Evolutionary conservation across 30 jellyfish, hydroid and myxozoan species (phyloP).

Genomic region (Hydractinia echinata): DNA sequence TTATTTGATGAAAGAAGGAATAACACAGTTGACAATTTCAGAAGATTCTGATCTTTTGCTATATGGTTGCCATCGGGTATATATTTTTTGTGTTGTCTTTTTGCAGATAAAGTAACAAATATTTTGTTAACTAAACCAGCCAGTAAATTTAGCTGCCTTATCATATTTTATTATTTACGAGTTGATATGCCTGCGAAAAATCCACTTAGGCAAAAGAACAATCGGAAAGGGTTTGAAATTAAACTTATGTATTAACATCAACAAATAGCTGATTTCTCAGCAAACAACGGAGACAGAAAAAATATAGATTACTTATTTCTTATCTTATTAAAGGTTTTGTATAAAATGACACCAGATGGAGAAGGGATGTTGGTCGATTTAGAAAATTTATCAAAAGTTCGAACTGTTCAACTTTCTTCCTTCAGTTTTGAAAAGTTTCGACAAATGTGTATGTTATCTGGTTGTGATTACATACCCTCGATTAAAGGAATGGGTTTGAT

Average conservation of each 20-base stretch:
- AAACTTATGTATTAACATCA: too few relatives aligned
- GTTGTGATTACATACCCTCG: conserved; percentile 98
- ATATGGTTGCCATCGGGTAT: conserved; percentile 91
- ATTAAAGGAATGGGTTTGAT: conserved; percentile 90
- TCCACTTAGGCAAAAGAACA: too few relatives aligned
- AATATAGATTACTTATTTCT: neutral
- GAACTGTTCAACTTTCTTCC: conserved; percentile 61
- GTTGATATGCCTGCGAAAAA: too few relatives aligned
- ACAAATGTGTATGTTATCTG: conserved; percentile 93
- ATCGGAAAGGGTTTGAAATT: too few relatives aligned
- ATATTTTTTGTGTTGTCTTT: neutral
- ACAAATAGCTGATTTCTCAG: too few relatives aligned
- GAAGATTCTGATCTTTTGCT: conserved; percentile 97
- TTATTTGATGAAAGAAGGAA: conserved; percentile 75
- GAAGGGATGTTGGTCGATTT: conserved; percentile 86
- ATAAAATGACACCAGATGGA: conserved; percentile 87
- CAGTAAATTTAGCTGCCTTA: too few relatives aligned
- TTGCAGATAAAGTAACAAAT: neutral
- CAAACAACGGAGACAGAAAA: too few relatives aligned
- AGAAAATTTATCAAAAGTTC: conserved; percentile 68
- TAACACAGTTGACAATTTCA: conserved; percentile 70
- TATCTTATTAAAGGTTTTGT: conserved; percentile 56
- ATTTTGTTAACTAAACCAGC: too few relatives aligned
- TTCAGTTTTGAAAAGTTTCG: conserved; percentile 87
- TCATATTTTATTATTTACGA: too few relatives aligned